Evolutionary conservation across 2,113 vertebrate genomes (phyloP), one percentile per base, ranked within the genome.

Genomic region (Lycocorax pyrrhopterus): DNA sequence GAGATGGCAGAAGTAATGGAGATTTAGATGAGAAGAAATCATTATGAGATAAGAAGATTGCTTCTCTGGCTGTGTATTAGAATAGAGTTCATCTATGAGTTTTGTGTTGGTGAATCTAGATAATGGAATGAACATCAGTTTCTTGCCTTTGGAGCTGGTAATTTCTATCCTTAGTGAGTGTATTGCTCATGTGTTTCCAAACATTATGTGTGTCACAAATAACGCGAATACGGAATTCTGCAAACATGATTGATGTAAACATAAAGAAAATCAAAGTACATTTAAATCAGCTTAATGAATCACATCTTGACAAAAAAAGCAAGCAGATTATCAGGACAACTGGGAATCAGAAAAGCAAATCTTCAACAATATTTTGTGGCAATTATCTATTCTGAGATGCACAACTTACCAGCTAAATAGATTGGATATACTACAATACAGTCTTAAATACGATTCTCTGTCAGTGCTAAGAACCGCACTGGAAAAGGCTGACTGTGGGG

Each of bases 1-100:
- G 75, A 88, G 72, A 74, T 86, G 76, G 47, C 51, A 93, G 68
- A 88, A 86, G 58, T 87, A 94, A 93, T 81, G 73, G 73, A 89
- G 69, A 64, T 84, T 89, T 89, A 90, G 67, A 90, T 81, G 76
- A 94, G 33, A 44, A 84, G 68, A 90, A 90, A 69, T 73, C 52
- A 68, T 95, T 80, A 92, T 47, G 66, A 82, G 25, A 37, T 79
- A 76, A 78, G 63, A 93, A 87, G 75, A 68, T 69, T 93, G 78
- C n/a, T 83, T 84, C 67, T 80, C 74, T 89, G 76, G 2, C 47
- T 81, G 30, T 67, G 29, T 68, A 35, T 78, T 84, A 84, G 60
- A 74, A 86, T 30, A 59, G 66, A 92, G 30, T 71, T 94, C 26
- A 58, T 89, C 73, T 79, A 52, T 71, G 77, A 72, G 25, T n/a